Percentiles rank a stretch among this genome's conserved stretches.
phyloP scores from a whole-genome alignment of 30 jellyfish, hydroid and myxozoan species.

The Turritopsis rubra region DNA sequence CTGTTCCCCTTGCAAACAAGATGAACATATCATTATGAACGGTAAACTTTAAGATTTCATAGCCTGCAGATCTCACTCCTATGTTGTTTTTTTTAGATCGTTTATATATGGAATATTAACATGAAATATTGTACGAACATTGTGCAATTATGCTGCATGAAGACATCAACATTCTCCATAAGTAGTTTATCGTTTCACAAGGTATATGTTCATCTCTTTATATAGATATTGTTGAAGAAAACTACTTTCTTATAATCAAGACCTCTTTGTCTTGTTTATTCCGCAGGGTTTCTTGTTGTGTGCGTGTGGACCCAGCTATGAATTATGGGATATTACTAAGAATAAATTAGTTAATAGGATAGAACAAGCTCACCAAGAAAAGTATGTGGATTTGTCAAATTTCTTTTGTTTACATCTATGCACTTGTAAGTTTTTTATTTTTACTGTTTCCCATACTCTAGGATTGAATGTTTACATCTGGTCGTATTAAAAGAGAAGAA shows the following conservation, averaged over 20 bases:
- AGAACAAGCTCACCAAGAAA: neutral
- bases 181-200: neutral
- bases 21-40: too few species aligned
- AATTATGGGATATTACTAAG: neutral
- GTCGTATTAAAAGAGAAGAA: neutral
- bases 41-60: too few species aligned
- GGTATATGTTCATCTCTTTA: neutral
- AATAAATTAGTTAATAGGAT: neutral
- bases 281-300: neutral
- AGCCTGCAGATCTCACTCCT: too few species aligned
- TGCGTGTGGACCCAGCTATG: neutral
- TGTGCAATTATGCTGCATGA: neutral
- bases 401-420: neutral
- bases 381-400: neutral
- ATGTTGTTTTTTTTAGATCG: neutral
- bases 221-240: too few species aligned
- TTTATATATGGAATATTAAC: neutral
- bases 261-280: neutral
- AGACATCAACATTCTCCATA: neutral
- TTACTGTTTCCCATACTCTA: neutral
- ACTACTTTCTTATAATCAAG: too few species aligned
- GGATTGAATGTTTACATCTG: neutral
- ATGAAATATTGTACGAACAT: neutral
- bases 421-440: neutral
- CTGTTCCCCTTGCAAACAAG: too few species aligned